These are phyloP conservation scores for Jordanella pulchra DNA, from an alignment of 2,797 vertebrate genomes.

Conservation along the genomic window DNA sequence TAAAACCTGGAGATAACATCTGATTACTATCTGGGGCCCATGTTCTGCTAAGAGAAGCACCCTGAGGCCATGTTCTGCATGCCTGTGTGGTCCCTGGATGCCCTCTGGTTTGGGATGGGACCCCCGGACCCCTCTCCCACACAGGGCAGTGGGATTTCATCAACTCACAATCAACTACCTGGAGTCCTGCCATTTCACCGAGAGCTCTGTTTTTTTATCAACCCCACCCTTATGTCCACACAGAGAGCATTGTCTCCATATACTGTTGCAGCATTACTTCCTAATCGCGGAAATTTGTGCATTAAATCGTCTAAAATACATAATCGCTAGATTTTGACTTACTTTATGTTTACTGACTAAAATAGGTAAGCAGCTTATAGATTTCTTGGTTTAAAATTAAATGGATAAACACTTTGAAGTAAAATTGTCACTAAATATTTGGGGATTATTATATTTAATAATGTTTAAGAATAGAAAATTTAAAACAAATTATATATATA, in stretches of 20 bases:
- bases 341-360: neutral
- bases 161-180: slow-evolving; percentile 36
- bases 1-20: slow-evolving; percentile 25
- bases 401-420: neutral
- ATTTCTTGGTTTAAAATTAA: neutral
- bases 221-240: slow-evolving; percentile 54
- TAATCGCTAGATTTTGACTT: neutral
- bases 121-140: slow-evolving; percentile 22
- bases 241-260: slow-evolving; percentile 12
- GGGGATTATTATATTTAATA: neutral
- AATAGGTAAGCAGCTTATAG: neutral
- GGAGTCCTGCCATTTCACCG: slow-evolving; percentile 49
- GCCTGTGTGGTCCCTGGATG: slow-evolving; percentile 41
- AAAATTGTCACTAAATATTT: neutral
- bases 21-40: slow-evolving; percentile 18
- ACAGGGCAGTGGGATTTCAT: slow-evolving; percentile 44
- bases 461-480: neutral
- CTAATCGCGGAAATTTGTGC: neutral
- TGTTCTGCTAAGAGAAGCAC: neutral
- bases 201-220: slow-evolving; percentile 46
- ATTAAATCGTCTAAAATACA: neutral
- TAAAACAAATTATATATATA: too few species aligned
- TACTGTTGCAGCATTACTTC: slow-evolving; percentile 16
- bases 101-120: neutral
- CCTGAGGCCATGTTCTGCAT: slow-evolving; percentile 10